These are phyloP conservation scores for Malacoraja senta DNA, from an alignment of 2,797 vertebrate genomes.

Conservation along the genomic window DNA sequence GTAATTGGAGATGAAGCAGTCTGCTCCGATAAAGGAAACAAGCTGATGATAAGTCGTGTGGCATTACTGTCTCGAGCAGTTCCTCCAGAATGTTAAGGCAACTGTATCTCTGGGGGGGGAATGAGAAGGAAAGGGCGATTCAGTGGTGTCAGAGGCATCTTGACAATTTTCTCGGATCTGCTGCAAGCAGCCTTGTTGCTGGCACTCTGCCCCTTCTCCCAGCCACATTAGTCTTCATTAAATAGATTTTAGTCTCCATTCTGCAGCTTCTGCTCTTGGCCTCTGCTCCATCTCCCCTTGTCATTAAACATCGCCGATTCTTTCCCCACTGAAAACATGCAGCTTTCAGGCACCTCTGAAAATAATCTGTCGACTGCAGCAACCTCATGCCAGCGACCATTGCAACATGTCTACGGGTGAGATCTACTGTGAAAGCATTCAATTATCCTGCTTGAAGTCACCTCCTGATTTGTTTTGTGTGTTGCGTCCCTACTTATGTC, in stretches of 20 bases:
- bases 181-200: conserved; percentile 18
- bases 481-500: not conserved
- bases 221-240: conserved; percentile 37
- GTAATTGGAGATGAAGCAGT: conserved; percentile 37
- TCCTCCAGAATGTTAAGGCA: conserved; percentile 20
- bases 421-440: conserved; percentile 7
- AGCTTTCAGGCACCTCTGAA: conserved; percentile 23
- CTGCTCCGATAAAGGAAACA: conserved; percentile 35
- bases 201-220: not conserved
- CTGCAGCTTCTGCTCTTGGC: conserved; percentile 33
- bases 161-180: conserved; percentile 24
- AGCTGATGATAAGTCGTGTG: conserved; percentile 26
- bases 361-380: not conserved
- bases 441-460: conserved; percentile 7
- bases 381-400: not conserved
- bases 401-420: not conserved
- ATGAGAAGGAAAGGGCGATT: conserved; percentile 22
- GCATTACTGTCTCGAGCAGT: conserved; percentile 16
- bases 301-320: not conserved
- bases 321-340: not conserved
- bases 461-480: not conserved
- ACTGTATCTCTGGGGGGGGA: not conserved
- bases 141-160: conserved; percentile 16
- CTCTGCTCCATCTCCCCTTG: conserved; percentile 23
- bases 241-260: conserved; percentile 31